Conservation (phyloP, 2,113 vertebrate genomes). For the Cyanoramphus novaezelandiae region DNA sequence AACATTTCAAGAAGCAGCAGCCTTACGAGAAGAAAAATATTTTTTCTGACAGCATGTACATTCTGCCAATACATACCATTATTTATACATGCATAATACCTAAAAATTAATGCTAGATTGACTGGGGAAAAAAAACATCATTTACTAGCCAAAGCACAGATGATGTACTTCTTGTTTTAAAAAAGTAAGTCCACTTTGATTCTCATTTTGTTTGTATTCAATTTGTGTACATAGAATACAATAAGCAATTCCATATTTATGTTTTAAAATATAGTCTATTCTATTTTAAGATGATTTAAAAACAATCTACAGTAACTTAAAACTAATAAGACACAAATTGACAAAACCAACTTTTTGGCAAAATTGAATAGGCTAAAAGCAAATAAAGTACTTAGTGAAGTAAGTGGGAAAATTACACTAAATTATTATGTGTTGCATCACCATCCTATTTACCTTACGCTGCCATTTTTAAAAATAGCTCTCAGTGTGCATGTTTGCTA, state of each 20-base stretch:
- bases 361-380: background rate
- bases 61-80: background rate
- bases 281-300: background rate
- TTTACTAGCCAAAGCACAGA: background rate
- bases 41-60: constrained; percentile 10
- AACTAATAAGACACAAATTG: background rate
- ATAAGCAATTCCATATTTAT: background rate
- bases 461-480: constrained; percentile 12
- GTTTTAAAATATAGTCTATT: background rate
- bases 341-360: background rate
- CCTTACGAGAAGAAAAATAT: background rate
- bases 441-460: background rate
- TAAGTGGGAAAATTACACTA: constrained; percentile 14
- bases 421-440: constrained; percentile 23
- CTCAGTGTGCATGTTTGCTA: background rate
- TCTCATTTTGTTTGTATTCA: background rate
- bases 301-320: background rate
- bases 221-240: background rate
- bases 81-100: background rate
- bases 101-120: background rate
- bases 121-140: fast-evolving
- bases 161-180: background rate
- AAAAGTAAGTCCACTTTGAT: background rate
- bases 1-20: background rate
- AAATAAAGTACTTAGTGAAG: constrained; percentile 1